These are phyloP conservation scores for Pogoniulus pusillus DNA, from an alignment of 2,797 vertebrate genomes.

Conservation along the genomic window DNA sequence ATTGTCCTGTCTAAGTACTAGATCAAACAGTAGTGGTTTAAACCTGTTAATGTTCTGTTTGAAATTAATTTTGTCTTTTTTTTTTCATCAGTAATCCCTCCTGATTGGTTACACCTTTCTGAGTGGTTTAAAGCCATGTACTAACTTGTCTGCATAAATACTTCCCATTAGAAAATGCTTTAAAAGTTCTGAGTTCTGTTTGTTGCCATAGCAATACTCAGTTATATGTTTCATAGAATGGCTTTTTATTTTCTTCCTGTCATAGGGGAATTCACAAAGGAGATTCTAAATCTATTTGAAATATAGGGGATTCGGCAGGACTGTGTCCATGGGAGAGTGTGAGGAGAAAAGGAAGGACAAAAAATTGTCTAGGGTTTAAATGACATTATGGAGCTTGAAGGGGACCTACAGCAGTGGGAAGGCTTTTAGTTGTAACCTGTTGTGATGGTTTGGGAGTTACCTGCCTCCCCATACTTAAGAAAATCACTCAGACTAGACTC, in stretches of 20 bases:
- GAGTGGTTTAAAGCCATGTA: constrained; percentile 28
- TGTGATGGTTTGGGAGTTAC: too few relatives aligned
- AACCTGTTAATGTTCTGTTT: background rate
- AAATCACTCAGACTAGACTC: too few relatives aligned
- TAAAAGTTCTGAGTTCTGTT: constrained; percentile 44
- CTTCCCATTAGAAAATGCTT: constrained; percentile 36
- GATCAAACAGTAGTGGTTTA: background rate
- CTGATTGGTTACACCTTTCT: constrained; percentile 23
- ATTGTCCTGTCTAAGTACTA: background rate
- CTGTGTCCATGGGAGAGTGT: background rate
- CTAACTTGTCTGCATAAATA: constrained; percentile 39
- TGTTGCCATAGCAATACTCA: constrained; percentile 64
- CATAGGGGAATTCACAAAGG: background rate
- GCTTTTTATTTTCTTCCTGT: constrained; percentile 12
- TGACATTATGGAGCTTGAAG: background rate
- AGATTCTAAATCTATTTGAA: constrained; percentile 5
- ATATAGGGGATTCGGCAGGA: background rate
- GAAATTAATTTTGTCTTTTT: background rate
- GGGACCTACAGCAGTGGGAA: background rate
- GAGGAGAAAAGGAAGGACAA: background rate
- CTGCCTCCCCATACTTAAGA: too few relatives aligned
- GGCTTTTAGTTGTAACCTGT: background rate
- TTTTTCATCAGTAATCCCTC: background rate
- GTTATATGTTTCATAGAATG: constrained; percentile 31
- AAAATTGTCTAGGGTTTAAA: background rate